These are phyloP conservation scores for Hylaea fasciaria DNA, from an alignment of 2,888 invertebrate species.

Conservation along the genomic window DNA sequence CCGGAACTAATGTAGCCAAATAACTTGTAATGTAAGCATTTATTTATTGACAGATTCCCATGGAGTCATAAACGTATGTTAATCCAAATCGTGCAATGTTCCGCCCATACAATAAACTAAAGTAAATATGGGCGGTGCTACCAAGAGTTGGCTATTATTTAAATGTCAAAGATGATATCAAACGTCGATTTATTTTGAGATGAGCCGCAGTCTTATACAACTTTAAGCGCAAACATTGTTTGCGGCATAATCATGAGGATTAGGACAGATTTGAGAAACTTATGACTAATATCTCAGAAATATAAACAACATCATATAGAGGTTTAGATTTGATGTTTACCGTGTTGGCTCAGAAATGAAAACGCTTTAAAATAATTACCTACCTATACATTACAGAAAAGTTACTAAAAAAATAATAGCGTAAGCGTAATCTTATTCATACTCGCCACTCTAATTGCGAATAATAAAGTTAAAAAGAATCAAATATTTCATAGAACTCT, in stretches of 20 bases:
- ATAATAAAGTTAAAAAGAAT: no score
- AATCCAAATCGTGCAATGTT: slow-evolving; percentile 47
- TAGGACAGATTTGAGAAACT: not conserved
- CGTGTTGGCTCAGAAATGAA: no score
- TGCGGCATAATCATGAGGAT: not conserved
- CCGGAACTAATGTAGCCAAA: slow-evolving; percentile 11
- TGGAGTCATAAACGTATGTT: slow-evolving; percentile 49
- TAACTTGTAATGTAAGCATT: not conserved
- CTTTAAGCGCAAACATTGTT: not conserved
- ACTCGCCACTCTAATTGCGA: no score
- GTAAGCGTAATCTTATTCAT: no score
- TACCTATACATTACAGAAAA: no score
- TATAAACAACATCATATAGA: not conserved
- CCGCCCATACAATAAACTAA: slow-evolving; percentile 51
- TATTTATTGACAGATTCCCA: slow-evolving; percentile 11
- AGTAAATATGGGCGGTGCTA: slow-evolving; percentile 45
- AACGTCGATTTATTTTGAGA: slow-evolving; percentile 17
- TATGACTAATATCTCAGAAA: not conserved
- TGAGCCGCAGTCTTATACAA: slow-evolving; percentile 17
- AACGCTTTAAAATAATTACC: no score
- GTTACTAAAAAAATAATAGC: no score
- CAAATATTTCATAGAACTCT: no score
- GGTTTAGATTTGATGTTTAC: no score
- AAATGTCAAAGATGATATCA: slow-evolving; percentile 27
- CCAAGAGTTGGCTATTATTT: slow-evolving; percentile 6